Evolutionary conservation across 2,113 vertebrate genomes (phyloP).

Genomic region (Pipa parva): DNA sequence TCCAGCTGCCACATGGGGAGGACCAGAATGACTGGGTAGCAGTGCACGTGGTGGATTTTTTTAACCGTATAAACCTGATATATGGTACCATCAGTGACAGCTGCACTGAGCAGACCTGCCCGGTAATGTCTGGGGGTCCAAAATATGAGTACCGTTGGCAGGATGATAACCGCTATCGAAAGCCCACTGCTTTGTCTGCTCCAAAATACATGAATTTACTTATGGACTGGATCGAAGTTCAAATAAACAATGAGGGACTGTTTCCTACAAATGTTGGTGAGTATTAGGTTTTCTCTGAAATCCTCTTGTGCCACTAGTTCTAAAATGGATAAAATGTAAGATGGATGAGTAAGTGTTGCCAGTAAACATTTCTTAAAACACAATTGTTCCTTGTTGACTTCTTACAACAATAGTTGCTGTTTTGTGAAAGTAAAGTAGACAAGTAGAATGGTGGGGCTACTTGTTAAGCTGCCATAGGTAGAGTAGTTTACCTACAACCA

Average conservation of each 20-base stretch:
- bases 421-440: not conserved
- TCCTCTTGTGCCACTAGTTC: not conserved
- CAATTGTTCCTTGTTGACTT: too few relatives aligned
- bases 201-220: conserved; percentile 95
- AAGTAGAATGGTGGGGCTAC: not conserved
- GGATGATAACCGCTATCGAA: conserved; percentile 84
- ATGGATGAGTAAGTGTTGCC: not conserved
- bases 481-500: too few relatives aligned
- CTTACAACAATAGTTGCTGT: not conserved
- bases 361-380: not conserved
- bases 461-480: not conserved
- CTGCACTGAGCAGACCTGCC: conserved; percentile 87
- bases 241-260: conserved; percentile 94
- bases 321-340: too few relatives aligned
- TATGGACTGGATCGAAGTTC: conserved; percentile 97
- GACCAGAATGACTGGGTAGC: conserved; percentile 95
- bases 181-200: conserved; percentile 82
- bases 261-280: conserved; percentile 93
- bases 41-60: conserved; percentile 96
- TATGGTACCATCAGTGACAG: conserved; percentile 94
- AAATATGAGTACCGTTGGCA: conserved; percentile 97
- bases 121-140: conserved; percentile 89
- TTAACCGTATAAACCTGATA: conserved; percentile 97
- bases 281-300: conserved; percentile 30
- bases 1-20: conserved; percentile 85